phyloP scores from a whole-genome alignment of 2,797 vertebrate species.

The Cyprinella venusta region DNA sequence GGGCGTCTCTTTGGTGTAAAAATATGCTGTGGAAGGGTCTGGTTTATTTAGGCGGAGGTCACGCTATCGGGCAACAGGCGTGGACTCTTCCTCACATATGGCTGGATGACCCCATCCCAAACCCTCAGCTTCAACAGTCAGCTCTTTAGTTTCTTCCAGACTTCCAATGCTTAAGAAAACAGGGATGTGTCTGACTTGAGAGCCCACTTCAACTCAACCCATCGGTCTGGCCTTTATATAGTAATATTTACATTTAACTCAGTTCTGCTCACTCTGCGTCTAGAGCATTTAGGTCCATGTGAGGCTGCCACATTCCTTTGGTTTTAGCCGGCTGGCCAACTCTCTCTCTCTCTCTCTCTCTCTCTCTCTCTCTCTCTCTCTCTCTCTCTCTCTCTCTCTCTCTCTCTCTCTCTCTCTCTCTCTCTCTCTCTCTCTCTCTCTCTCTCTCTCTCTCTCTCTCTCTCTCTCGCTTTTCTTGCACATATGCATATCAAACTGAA shows the following conservation, averaged over 20 bases:
- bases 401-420: conserved; percentile 6
- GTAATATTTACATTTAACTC: conserved; percentile 48
- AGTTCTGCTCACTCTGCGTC: conserved; percentile 44
- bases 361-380: conserved; percentile 13
- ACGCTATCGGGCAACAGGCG: background rate
- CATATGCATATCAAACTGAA: conserved; percentile 47
- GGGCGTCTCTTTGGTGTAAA: conserved; percentile 19
- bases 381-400: conserved; percentile 15
- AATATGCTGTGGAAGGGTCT: conserved; percentile 33
- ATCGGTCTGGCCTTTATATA: conserved; percentile 26
- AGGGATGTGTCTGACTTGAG: conserved; percentile 53
- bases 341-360: conserved; percentile 14
- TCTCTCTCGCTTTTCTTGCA: conserved; percentile 8
- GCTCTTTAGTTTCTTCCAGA: conserved; percentile 64
- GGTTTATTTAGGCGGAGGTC: conserved; percentile 34
- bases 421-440: conserved; percentile 13
- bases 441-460: conserved; percentile 13
- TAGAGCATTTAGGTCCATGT: conserved; percentile 27
- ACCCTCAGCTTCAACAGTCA: conserved; percentile 51
- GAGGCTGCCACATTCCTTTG: conserved; percentile 51
- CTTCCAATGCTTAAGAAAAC: conserved; percentile 66
- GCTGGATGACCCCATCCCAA: conserved; percentile 7
- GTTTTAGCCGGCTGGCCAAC: conserved; percentile 27
- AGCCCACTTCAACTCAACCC: conserved; percentile 47
- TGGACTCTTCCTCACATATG: conserved; percentile 23